Evolutionary conservation across 2,797 vertebrate genomes (phyloP).

Genomic region (Bovichtus variegatus): DNA sequence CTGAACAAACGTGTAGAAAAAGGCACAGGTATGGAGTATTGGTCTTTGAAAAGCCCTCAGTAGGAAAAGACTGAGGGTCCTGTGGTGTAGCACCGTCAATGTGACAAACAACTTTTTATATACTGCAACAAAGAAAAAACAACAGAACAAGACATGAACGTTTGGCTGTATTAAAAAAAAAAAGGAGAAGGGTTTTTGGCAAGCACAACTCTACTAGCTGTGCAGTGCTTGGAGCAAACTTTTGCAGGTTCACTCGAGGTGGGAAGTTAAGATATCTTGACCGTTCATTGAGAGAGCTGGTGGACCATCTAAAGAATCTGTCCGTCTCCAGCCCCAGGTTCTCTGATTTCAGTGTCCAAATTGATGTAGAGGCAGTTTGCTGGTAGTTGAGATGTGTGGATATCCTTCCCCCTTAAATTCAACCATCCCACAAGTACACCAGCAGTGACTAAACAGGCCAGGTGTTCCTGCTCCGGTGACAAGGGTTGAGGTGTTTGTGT

Average conservation of each 20-base stretch:
- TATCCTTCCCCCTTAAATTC: slow-evolving; percentile 45
- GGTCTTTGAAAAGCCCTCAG: slow-evolving; percentile 74
- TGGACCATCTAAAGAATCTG: slow-evolving; percentile 10
- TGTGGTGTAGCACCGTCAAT: slow-evolving; percentile 83
- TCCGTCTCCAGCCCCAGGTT: slow-evolving; percentile 29
- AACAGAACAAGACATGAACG: slow-evolving; percentile 48
- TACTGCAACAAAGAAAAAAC: slow-evolving; percentile 58
- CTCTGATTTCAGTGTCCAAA: slow-evolving; percentile 56
- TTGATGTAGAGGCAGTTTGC: slow-evolving; percentile 50
- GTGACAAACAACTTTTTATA: slow-evolving; percentile 68
- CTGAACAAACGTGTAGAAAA: slow-evolving; percentile 74
- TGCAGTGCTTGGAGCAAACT: slow-evolving; percentile 71
- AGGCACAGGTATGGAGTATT: slow-evolving; percentile 85
- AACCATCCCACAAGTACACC: slow-evolving; percentile 41
- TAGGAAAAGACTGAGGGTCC: slow-evolving; percentile 69
- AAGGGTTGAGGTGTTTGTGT: slow-evolving; percentile 35
- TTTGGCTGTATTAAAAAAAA: slow-evolving; percentile 64
- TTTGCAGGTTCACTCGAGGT: slow-evolving; percentile 46
- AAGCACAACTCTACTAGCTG: slow-evolving; percentile 64
- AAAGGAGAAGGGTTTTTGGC: slow-evolving; percentile 63
- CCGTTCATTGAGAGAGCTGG: slow-evolving; percentile 31
- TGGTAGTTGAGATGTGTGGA: slow-evolving; percentile 62
- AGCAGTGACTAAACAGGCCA: slow-evolving; percentile 44
- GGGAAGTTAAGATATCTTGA: slow-evolving; percentile 38
- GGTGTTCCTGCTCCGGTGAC: slow-evolving; percentile 57